These are phyloP conservation scores for Tachycineta bicolor DNA, from an alignment of 2,113 vertebrate genomes.

Conservation along the genomic window DNA sequence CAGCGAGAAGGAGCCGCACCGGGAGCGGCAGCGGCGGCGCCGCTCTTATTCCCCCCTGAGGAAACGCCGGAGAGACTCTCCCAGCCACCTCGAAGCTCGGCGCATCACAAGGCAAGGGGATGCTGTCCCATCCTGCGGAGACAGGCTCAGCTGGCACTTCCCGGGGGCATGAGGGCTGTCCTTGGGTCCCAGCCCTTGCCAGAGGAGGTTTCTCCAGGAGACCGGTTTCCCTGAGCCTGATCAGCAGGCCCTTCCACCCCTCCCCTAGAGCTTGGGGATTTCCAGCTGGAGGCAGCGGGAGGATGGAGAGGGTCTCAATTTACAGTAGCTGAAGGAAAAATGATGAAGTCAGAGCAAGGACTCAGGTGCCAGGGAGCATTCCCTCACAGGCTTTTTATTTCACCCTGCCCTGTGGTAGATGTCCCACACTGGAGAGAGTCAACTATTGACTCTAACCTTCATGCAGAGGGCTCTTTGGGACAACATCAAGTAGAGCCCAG, in stretches of 20 bases:
- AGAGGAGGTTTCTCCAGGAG: not conserved
- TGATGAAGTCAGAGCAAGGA: not conserved
- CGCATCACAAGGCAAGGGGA: conserved; percentile 90
- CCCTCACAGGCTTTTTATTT: not conserved
- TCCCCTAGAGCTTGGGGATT: not conserved
- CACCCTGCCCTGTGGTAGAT: not conserved
- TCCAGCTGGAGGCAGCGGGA: not conserved
- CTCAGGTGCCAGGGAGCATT: not conserved
- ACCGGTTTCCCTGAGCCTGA: not conserved
- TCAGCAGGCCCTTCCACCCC: not conserved
- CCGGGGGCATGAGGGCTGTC: not conserved
- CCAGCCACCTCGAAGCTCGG: conserved; percentile 94
- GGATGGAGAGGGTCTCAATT: not conserved
- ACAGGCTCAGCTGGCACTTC: not conserved
- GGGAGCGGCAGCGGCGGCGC: conserved; percentile 72
- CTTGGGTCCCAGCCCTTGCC: not conserved
- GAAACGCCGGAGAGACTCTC: conserved; percentile 94
- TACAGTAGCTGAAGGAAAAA: not conserved
- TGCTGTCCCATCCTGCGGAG: accelerated
- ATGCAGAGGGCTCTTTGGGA: not conserved
- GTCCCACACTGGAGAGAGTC: not conserved
- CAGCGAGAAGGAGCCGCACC: conserved; percentile 76
- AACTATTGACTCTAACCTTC: not conserved
- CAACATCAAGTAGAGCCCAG: not conserved
- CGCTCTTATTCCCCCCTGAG: conserved; percentile 90